Evolutionary conservation across 2,888 invertebrate species (phyloP), one percentile per base, ranked within the genome.

Genomic region (Gonocerus acuteangulatus): DNA sequence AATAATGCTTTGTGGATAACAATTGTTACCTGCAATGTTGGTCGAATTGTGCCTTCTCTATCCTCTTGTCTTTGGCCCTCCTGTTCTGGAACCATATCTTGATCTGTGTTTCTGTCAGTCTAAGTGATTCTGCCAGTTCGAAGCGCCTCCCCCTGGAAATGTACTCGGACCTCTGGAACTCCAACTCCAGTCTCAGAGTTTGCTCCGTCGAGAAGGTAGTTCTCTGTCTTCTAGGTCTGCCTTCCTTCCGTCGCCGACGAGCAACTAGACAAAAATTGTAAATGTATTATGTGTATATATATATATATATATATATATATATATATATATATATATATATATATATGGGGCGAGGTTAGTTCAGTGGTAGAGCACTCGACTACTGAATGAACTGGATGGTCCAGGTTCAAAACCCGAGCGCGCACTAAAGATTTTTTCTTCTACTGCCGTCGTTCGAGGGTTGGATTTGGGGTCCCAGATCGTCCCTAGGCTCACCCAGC

Each of bases 131-230:
- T 0, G 90, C 89, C 65, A 90, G 74, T 73, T 89, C 89, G 71
- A 86, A 88, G 66, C 89, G 77, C 70, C 92, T 78, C 32, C 89
- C 87, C 64, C 95, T 79, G 13, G 92, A 92, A 65, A 95, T 94
- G 73, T 95, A 95, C 75, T 95, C 95, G 9, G 89, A 90, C 61
- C 89, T 79, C 67, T 90, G 89, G 73, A 94, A 95, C 74, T 95
- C 95, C 56, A 91, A 81, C 74, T 95, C 95, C 34, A 95, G 77
- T 11, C 90, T 80, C 23, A 93, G 77, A 0, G 95, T 95, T 74
- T 95, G 95, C 70, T 95, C 94, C 34, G 88, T 90, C 62, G 91
- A 93, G 74, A 95, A 95, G 0, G 95, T 95, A 39, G 95, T 95
- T 49, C 95, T 80, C 74, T 95, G 95, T 1, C 95, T 81, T 48